These are phyloP conservation scores for Tetragonisca angustula DNA, from an alignment of 2,888 invertebrate species.

Conservation along the genomic window DNA sequence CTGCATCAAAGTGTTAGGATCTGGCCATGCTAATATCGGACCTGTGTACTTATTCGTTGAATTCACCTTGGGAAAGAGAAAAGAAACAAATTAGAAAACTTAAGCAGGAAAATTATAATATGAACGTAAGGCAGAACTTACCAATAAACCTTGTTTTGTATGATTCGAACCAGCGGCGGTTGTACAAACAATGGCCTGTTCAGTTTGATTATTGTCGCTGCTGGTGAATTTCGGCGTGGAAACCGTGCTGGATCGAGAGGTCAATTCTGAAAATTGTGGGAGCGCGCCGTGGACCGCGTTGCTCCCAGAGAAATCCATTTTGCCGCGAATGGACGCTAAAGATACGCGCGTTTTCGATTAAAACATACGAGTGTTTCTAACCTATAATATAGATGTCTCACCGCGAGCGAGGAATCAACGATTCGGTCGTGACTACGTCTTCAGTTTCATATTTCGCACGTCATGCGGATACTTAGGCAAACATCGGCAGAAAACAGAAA, in stretches of 20 bases:
- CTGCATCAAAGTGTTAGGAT: constrained; percentile 79
- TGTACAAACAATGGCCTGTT: constrained; percentile 76
- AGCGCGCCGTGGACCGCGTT: constrained; percentile 75
- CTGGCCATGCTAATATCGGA: constrained; percentile 79
- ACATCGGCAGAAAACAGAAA: constrained; percentile 42
- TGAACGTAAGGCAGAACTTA: constrained; percentile 27
- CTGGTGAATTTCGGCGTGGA: constrained; percentile 70
- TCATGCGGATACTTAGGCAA: not conserved
- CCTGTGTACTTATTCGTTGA: constrained; percentile 78
- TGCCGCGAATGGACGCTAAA: not conserved
- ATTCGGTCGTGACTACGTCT: constrained; percentile 30
- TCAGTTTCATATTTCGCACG: constrained; percentile 51
- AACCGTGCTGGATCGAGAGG: constrained; percentile 71
- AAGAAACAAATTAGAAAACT: not conserved
- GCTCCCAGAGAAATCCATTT: constrained; percentile 80
- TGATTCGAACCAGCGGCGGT: constrained; percentile 73
- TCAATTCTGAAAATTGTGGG: constrained; percentile 81
- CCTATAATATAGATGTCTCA: constrained; percentile 53
- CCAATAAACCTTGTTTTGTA: constrained; percentile 75
- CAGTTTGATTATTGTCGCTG: constrained; percentile 63
- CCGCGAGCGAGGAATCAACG: constrained; percentile 20
- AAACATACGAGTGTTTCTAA: constrained; percentile 58
- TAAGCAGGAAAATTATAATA: not conserved
- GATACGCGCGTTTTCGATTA: constrained; percentile 38
- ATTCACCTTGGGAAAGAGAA: constrained; percentile 69